Conservation (phyloP, 2,888 invertebrate genomes). For the Netelia melanura region DNA sequence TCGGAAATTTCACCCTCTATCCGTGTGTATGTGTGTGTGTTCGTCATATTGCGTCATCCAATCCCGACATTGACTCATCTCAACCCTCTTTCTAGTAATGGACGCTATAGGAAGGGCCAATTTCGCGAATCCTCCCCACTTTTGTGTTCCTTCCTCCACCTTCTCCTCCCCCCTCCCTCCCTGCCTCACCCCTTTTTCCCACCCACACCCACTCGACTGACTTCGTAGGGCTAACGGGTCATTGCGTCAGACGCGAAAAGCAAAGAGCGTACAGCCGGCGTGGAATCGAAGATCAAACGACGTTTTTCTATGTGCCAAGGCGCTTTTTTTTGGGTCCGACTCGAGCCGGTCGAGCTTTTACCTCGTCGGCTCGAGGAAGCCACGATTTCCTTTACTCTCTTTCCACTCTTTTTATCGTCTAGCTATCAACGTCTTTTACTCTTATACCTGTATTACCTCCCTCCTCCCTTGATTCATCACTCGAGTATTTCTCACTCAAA, state of each 20-base stretch:
- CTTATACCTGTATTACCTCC: not conserved
- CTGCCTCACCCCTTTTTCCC: not conserved
- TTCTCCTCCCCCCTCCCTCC: not conserved
- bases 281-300: slow-evolving; percentile 65
- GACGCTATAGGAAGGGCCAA: slow-evolving; percentile 45
- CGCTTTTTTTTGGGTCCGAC: not conserved
- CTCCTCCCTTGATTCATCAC: not conserved
- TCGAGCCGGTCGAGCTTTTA: slow-evolving; percentile 22
- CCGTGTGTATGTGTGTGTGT: not conserved
- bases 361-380: slow-evolving; percentile 18
- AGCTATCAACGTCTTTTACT: not conserved
- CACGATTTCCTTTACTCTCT: not conserved
- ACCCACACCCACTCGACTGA: slow-evolving; percentile 3
- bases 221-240: slow-evolving; percentile 56
- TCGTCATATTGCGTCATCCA: slow-evolving; percentile 63
- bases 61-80: slow-evolving; percentile 54
- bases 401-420: not conserved
- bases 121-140: slow-evolving; percentile 44
- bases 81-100: slow-evolving; percentile 29
- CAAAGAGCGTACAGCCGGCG: slow-evolving; percentile 31
- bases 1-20: not conserved
- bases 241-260: slow-evolving; percentile 66
- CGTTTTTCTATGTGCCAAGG: slow-evolving; percentile 15
- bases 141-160: not conserved
- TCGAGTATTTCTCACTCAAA: slow-evolving; percentile 19